Base-by-base conservation (phyloP, 2,888 invertebrate genomes). In the Andrena trimmerana region DNA sequence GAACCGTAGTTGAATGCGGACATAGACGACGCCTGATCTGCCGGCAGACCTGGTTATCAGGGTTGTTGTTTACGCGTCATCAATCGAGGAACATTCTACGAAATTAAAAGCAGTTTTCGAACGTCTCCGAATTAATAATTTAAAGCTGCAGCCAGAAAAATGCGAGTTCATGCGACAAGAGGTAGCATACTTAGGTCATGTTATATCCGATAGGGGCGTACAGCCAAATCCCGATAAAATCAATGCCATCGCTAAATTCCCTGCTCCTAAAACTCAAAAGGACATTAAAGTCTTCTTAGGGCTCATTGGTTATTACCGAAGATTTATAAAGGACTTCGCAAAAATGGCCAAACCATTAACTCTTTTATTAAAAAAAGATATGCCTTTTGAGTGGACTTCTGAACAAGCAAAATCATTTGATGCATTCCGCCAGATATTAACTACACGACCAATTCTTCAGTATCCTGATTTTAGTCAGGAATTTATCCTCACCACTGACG, bases 271-370 rank as follows among this genome's bases (percentile, higher is more conserved):
- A 24, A 50, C 6, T n/a, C 62, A 33, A n/a, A 79, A 65, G 8
- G 42, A 79, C n/a, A 36, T 73, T 1, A 63, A 74, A 10, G 48
- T 69, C 1, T 75, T 75, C 16, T n/a, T 79, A 16, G 74, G 69
- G 0, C 36, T 79, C 0, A 36, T 48, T 0, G 69, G 79, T 1
- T 74, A 74, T 1, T 69, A 79, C 13, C 33, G 78, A 0, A 54
- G 31, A 10, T 78, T 72, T 13, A 72, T 78, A 24, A 69, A 69
- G 20, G 63, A 72, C 24, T 63, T 72, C 33, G 71, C 71, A 3
- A 72, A 62, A 33, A 20, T 73, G 36, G 72, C 27, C 16, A 73
- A 65, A 71, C 70, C 62, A 0, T 24, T 71, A n/a, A 71, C 50
- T 13, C 13, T 31, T 50, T 7, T 71, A 31, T 16, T 73, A 5